Percentiles rank a stretch among this genome's conserved stretches.
Evolutionary conservation across 2,113 vertebrate genomes (phyloP).

Genomic region (Capreolus pygargus): DNA sequence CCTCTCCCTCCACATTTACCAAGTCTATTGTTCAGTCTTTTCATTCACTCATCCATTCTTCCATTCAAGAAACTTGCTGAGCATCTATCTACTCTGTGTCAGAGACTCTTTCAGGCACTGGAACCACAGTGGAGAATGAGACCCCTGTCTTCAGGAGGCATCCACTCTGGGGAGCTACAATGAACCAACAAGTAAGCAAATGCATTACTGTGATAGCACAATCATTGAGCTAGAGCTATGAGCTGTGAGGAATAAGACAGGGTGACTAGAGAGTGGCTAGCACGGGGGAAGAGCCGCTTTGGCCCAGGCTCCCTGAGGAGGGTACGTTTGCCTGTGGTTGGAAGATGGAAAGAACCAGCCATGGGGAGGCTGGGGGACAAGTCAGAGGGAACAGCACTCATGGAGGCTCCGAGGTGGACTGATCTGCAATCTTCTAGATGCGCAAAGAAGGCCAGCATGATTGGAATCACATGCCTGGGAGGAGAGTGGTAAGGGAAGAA

Average conservation of each 20-base stretch:
- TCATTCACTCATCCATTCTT: not conserved
- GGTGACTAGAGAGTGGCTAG: accelerated
- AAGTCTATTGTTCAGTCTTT: not conserved
- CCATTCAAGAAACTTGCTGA: not conserved
- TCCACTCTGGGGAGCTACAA: not conserved
- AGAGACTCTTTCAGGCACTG: not conserved
- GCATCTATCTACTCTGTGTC: not conserved
- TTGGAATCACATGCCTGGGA: not conserved
- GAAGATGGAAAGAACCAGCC: not conserved
- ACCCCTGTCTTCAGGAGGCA: not conserved
- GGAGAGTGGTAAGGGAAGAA: too few species aligned
- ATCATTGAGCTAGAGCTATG: accelerated
- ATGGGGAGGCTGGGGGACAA: not conserved
- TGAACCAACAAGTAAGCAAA: not conserved
- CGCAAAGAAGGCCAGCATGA: not conserved
- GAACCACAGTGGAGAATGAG: not conserved
- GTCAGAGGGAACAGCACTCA: not conserved
- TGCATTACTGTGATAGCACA: not conserved
- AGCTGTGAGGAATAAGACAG: not conserved
- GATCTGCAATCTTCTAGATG: not conserved
- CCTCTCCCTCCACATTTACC: not conserved
- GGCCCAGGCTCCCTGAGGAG: not conserved
- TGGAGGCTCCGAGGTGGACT: accelerated
- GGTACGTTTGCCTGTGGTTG: too few species aligned
- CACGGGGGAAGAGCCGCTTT: not conserved